Base-by-base conservation (phyloP, 2,113 vertebrate genomes). In the Reinhardtius hippoglossoides region DNA sequence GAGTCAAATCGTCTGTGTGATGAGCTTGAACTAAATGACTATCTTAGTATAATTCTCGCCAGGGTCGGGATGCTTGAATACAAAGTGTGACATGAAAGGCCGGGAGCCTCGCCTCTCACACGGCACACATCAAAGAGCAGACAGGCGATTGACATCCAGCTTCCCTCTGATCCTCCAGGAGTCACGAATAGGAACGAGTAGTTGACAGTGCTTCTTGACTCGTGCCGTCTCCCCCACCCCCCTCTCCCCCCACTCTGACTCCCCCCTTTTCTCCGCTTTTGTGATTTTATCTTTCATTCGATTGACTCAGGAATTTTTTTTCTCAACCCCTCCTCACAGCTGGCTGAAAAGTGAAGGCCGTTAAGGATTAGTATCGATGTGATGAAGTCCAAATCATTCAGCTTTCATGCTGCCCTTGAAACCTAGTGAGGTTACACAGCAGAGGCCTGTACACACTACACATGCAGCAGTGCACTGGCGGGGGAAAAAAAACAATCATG, bases 61-160 rank as follows among this genome's bases (percentile, higher is more conserved):
- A 73, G 78, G 66, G 62, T 48, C 72, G 80, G 60, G 64, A 60
- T 13, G 60, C 75, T 44, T 82, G 73, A 87, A 78, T 86, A 46
- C 76, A 80, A 76, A 87, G 76, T 67, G 26, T 14, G 65, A 82
- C 81, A 87, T 84, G 77, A 90, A 92, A 88, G 88, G 60, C 84
- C 16, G 13, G 59, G 57, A 75, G 71, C 73, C 66, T 81, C 23
- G n/a, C 64, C 76, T 86, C 78, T 83, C 66, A 42, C 71, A 42
- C 55, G 24, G 80, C 76, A 40, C 66, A 81, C 81, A 90, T 88
- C 85, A 89, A 89, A 90, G 85, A 83, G 79, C 76, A 84, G 81
- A 80, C 77, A 73, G 80, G 82, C 46, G 56, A 83, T 68, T 50
- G 85, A 87, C 91, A 73, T 61, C 26, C 5, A 57, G 69, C 72